Base-by-base conservation (phyloP, 2,797 vertebrate genomes). In the Leontocebus nigricollis region DNA sequence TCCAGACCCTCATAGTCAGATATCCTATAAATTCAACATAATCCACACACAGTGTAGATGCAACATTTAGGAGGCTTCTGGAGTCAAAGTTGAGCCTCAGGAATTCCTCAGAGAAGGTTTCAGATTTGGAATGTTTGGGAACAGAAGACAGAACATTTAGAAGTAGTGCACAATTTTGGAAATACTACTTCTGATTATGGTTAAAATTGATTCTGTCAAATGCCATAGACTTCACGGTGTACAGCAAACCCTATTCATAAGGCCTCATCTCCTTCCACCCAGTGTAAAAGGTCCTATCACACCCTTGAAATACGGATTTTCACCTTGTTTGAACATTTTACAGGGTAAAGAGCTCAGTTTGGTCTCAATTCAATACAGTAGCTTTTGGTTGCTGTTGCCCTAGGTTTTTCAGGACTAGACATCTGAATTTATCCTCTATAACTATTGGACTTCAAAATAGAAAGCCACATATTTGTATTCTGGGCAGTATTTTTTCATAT, bases 401-500 rank as follows among this genome's bases (percentile, higher is more conserved):
- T 79, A 39, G 52, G 20, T 20, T 80, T 91, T 91, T 95, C 36
- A 87, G 57, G 67, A 75, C 91, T 79, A 95, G 83, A 96, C 85
- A 94, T 44, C 81, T 80, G 79, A 94, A 95, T 96, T 77, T 90
- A 61, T 80, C 73, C 70, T 72, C 50, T 55, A 9, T 88, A 33
- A 22, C 55, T 19, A 24, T 41, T 67, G 61, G 89, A 75, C 70
- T 84, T 75, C 36, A 77, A 83, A 88, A 97, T 93, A 90, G 11
- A 80, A 67, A 96, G 79, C 52, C 70, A 91, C 22, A 46, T 20
- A 82, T 76, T 82, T 93, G 82, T 86, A 93, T 97, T 96, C 92
- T 94, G 61, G 81, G 64, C 83, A 89, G 61, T 82, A 86, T 26
- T 55, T 93, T 97, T 82, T 93, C 33, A 97, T 97, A 95, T 83